Evolutionary conservation across 2,113 vertebrate species (phyloP).

Genomic region (Coptodon bakossiorum): DNA sequence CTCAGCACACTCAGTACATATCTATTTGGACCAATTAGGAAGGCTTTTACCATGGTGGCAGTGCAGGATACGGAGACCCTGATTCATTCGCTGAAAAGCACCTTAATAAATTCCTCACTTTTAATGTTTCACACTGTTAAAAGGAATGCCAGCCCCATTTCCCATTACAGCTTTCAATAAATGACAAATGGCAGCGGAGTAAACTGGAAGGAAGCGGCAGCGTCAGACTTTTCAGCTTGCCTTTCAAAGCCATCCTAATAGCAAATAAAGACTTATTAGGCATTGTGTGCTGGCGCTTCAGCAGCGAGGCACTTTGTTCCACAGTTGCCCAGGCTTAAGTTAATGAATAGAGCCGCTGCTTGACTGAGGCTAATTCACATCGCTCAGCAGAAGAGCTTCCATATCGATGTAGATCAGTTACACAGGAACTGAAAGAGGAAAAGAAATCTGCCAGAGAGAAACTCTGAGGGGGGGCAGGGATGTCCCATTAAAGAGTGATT

Average conservation of each 20-base stretch:
- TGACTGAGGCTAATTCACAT: slow-evolving; percentile 60
- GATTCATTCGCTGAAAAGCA: slow-evolving; percentile 76
- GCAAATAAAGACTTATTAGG: slow-evolving; percentile 72
- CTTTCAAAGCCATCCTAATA: slow-evolving; percentile 62
- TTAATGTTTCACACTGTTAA: slow-evolving; percentile 68
- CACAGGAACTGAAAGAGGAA: slow-evolving; percentile 37
- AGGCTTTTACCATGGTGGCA: slow-evolving; percentile 65
- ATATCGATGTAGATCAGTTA: slow-evolving; percentile 64
- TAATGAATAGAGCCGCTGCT: slow-evolving; percentile 66
- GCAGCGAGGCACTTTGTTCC: slow-evolving; percentile 65
- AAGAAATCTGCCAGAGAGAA: slow-evolving; percentile 14
- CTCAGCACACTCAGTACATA: slow-evolving; percentile 18
- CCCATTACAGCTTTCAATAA: slow-evolving; percentile 72
- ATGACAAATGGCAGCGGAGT: slow-evolving; percentile 67
- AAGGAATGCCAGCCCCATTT: slow-evolving; percentile 50
- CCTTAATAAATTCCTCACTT: slow-evolving; percentile 71
- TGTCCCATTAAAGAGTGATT: background rate
- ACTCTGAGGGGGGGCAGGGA: background rate
- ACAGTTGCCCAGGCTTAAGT: slow-evolving; percentile 62
- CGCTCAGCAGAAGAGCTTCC: slow-evolving; percentile 51
- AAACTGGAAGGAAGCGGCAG: slow-evolving; percentile 1
- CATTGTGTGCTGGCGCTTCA: slow-evolving; percentile 52
- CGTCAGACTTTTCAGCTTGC: slow-evolving; percentile 37
- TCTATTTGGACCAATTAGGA: slow-evolving; percentile 66
- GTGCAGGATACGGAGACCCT: slow-evolving; percentile 17